These are phyloP conservation scores for Bellardia pandia DNA, from an alignment of 2,888 invertebrate genomes.

Conservation along the genomic window DNA sequence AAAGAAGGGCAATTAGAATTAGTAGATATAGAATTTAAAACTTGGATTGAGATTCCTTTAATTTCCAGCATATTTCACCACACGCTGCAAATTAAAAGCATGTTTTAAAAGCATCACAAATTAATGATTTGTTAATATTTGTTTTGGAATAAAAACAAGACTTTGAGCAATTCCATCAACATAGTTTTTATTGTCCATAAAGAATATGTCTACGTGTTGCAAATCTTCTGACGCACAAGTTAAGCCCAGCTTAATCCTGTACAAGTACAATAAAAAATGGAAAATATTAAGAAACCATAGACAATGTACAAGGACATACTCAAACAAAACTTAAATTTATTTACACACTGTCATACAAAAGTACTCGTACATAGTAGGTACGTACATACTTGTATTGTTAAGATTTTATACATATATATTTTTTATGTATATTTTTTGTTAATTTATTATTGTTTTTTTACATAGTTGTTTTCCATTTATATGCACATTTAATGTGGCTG, in stretches of 20 bases:
- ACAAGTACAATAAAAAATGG: not conserved
- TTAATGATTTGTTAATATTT: no score
- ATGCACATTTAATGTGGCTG: conserved; percentile 12
- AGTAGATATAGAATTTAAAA: no score
- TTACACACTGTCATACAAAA: not conserved
- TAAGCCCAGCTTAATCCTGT: conserved; percentile 7
- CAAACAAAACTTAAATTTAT: not conserved
- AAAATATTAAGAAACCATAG: not conserved
- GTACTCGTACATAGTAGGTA: not conserved
- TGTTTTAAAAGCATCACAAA: no score
- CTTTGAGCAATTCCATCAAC: no score
- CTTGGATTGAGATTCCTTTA: no score
- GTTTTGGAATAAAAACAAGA: no score
- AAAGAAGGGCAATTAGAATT: no score
- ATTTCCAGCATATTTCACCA: no score
- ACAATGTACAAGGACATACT: not conserved
- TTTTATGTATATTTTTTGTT: conserved; percentile 2
- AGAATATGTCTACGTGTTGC: not conserved
- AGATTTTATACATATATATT: not conserved
- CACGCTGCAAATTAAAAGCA: no score
- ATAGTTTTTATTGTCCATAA: not conserved
- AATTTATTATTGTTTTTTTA: not conserved
- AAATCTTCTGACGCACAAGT: not conserved
- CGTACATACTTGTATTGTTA: not conserved
- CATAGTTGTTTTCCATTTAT: conserved; percentile 7